phyloP scores from a whole-genome alignment of 2,888 invertebrate genomes.

The Deilephila porcellus region DNA sequence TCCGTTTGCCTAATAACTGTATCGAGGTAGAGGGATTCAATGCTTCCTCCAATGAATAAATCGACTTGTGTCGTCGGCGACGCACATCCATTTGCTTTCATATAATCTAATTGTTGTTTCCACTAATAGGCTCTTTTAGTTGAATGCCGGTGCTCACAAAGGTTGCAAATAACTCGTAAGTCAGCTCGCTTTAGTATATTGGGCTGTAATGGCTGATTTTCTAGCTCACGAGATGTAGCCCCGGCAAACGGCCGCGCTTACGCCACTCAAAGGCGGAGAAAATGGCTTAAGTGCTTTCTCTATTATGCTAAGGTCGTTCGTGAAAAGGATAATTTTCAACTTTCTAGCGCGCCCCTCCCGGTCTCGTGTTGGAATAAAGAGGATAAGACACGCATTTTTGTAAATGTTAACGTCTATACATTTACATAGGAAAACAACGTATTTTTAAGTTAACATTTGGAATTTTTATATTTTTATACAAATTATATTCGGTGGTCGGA shows the following conservation, averaged over 20 bases:
- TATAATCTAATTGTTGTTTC: constrained; percentile 82
- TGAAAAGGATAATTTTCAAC: constrained; percentile 85
- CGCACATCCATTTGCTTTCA: constrained; percentile 82
- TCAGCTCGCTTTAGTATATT: constrained; percentile 68
- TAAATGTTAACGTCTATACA: background rate
- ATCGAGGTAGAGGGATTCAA: constrained; percentile 60
- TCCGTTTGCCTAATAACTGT: constrained; percentile 67
- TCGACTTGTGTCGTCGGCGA: constrained; percentile 81
- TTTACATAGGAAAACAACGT: background rate
- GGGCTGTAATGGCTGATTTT: constrained; percentile 81
- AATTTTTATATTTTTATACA: no score
- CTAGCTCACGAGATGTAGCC: constrained; percentile 81
- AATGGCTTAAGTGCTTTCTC: constrained; percentile 85
- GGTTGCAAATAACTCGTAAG: constrained; percentile 55
- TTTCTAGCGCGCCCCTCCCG: constrained; percentile 73
- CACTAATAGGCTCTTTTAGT: constrained; percentile 80
- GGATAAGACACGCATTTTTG: constrained; percentile 54
- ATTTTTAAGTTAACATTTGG: no score
- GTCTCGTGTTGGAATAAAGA: constrained; percentile 54
- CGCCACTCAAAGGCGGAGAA: constrained; percentile 85
- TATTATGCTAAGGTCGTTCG: constrained; percentile 84
- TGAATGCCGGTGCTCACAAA: constrained; percentile 57
- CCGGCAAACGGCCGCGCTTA: constrained; percentile 82
- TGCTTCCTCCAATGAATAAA: constrained; percentile 71
- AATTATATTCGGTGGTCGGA: no score